Base-by-base conservation (phyloP, 2,888 invertebrate genomes). In the Nomada ferruginata region DNA sequence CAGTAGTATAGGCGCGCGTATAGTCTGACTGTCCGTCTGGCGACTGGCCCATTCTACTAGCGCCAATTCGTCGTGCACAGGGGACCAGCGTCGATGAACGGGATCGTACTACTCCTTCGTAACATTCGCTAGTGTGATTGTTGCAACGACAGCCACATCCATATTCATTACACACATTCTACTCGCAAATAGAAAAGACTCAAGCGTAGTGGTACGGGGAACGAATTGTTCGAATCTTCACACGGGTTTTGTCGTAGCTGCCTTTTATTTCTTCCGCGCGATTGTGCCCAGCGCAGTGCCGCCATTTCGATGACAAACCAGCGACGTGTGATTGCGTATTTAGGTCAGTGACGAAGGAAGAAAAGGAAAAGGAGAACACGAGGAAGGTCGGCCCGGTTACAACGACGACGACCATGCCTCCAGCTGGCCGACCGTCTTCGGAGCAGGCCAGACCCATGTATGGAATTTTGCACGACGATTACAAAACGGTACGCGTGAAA, bases 331-430 rank as follows among this genome's bases (percentile, higher is more conserved):
- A 60, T 82, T 71, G 71, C 52, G 20, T 80, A 77, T 92, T 76
- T 94, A 97, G 97, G 94, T 96, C 96, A 71, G 96, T 97, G 85
- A 96, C 97, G 81, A 96, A 97, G 91, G 97, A 97, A 92, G 97
- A 97, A 92, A 97, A 97, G 92, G 97, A 97, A 87, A 96, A 97
- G 90, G 97, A 97, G 94, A 97, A 96, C 93, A 97, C 97, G 91
- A 97, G 97, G 87, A 97, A 97, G 94, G 90, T 94, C 47, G 93
- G 90, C 3, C 93, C 94, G 18, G 75, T 86, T 18, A 52, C 82
- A 9, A 69, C 85, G 23, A 80, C 88, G 63, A 80, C 87, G 50
- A 85, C 88, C 60, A 90, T 92, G 84, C 92, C 91, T 63, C 91
- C 93, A 2, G 93, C 94, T 3, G 93, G 93, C 44, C 89, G 93